These are phyloP conservation scores for Marmota flaviventris DNA, from an alignment of 2,113 vertebrate genomes.

Conservation along the genomic window DNA sequence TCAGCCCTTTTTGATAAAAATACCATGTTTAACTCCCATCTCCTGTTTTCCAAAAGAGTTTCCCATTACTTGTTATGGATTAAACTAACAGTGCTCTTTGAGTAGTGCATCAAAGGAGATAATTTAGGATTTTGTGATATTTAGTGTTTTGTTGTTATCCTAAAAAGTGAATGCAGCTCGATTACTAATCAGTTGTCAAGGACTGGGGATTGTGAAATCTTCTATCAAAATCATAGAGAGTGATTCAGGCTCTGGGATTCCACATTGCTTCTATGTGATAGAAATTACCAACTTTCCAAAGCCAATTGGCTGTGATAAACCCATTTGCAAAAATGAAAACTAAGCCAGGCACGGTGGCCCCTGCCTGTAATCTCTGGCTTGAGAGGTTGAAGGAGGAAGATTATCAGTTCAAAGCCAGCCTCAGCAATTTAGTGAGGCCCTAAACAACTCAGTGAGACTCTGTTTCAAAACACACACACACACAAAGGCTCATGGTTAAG, in stretches of 20 bases:
- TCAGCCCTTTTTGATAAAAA: slow-evolving; percentile 54
- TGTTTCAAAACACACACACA: too few species aligned
- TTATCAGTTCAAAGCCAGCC: too few species aligned
- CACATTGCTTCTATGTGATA: not conserved
- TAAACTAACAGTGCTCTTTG: not conserved
- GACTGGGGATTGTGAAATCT: slow-evolving; percentile 7
- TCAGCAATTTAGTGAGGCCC: too few species aligned
- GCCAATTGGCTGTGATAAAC: slow-evolving; percentile 35
- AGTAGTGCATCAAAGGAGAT: slow-evolving; percentile 10
- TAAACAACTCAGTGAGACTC: too few species aligned
- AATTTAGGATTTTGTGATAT: slow-evolving; percentile 50
- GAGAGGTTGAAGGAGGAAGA: too few species aligned
- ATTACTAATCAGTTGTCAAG: slow-evolving; percentile 50
- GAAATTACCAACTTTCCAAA: slow-evolving; percentile 46
- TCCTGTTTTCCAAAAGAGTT: not conserved
- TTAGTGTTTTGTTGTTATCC: slow-evolving; percentile 41
- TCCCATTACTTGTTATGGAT: not conserved
- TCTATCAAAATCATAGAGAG: not conserved
- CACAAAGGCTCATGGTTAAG: too few species aligned
- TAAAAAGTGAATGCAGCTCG: slow-evolving; percentile 38
- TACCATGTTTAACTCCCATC: not conserved
- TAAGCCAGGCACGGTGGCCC: too few species aligned
- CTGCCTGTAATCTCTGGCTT: too few species aligned
- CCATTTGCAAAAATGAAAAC: slow-evolving; percentile 48
- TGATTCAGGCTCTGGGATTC: not conserved